Conservation (phyloP, 2,797 vertebrate genomes). For the Tapera naevia region DNA sequence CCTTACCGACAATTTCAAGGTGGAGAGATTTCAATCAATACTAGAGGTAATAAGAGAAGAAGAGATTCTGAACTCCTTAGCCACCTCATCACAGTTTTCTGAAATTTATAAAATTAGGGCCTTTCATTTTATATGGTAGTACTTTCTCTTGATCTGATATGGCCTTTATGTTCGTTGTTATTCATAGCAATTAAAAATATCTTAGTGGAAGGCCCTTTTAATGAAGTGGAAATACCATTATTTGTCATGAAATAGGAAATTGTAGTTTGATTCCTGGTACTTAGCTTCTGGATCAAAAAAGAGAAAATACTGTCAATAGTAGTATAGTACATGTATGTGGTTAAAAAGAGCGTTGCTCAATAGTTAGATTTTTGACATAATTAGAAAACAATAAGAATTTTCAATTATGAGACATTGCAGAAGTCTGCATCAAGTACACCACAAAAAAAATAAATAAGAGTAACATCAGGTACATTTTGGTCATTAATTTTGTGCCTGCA, state of each 20-base stretch:
- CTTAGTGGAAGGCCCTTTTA: not conserved
- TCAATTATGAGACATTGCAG: not conserved
- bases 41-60: conserved; percentile 64
- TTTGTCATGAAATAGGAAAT: not conserved
- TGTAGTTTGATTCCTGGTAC: not conserved
- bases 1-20: conserved; percentile 66
- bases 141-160: not conserved
- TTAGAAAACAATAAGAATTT: not conserved
- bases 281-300: not conserved
- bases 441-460: not conserved
- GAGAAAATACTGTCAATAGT: not conserved
- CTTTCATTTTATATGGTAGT: conserved; percentile 28
- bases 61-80: conserved; percentile 14
- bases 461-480: not conserved
- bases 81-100: conserved; percentile 29
- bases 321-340: not conserved
- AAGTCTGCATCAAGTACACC: not conserved
- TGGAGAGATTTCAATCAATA: conserved; percentile 70
- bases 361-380: not conserved
- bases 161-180: not conserved
- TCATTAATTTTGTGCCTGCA: not conserved
- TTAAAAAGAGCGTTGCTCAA: not conserved
- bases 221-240: not conserved
- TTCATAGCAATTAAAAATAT: not conserved
- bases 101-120: conserved; percentile 26